Base-by-base conservation (phyloP, 2,797 vertebrate species). In the Xerus rutilus region DNA sequence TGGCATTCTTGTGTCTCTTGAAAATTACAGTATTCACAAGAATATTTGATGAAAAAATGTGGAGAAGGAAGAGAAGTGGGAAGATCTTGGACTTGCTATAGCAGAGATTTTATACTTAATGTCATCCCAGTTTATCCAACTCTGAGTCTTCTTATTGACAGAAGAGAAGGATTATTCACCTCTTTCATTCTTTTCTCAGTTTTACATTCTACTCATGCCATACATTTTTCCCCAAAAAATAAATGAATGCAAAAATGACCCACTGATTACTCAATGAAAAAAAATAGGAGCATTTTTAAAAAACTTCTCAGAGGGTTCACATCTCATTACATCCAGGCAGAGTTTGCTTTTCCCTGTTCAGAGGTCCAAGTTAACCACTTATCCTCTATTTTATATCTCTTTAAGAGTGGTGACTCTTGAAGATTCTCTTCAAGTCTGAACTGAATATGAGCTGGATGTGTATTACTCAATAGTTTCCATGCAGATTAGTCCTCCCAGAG, bases 1-100 rank as follows among this genome's bases (percentile, higher is more conserved):
- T 25, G 47, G 3, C 2, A 43, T 28, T 79, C 81, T 93, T 28
- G 43, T 76, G 15, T 92, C 30, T 76, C 17, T 72, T 89, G 20
- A 94, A 93, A 91, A 85, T 94, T 13, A 85, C 20, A 89, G 5
- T 35, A 59, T 69, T 87, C 21, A 35, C 30, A 59, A n/a, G 45
- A 79, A 92, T 70, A 18, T 4, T 69, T 72, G 20, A 20, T 93
- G 54, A 89, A 89, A 79, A 90, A 52, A 52, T 1, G 30, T 64
- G 7, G 14, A 12, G 10, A 79, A 62, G 9, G 7, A 76, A 72
- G 17, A 39, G 78, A 76, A 74, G 25, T 62, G 17, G 45, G 78
- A 62, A 74, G 20, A 65, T 79, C 23, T 17, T 39, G 18, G 18
- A 43, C 8, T 65, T 79, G 13, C 32, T 25, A 49, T 82, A 32